These are phyloP conservation scores for Leucoraja ocellata DNA, from an alignment of 2,797 vertebrate species.

Conservation along the genomic window DNA sequence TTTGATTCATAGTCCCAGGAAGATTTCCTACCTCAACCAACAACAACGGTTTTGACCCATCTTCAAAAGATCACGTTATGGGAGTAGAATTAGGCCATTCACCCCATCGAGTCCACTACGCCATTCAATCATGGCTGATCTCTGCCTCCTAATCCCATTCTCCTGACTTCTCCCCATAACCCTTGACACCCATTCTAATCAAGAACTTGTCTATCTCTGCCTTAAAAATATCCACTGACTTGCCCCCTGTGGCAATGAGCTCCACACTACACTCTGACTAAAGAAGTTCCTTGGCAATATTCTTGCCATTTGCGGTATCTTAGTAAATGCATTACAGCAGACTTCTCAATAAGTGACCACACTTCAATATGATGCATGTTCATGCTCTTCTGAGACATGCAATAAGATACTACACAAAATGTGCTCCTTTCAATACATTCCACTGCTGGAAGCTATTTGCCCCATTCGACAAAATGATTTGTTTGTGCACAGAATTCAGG, in stretches of 20 bases:
- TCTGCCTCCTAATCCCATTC: no score
- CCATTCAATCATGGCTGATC: no score
- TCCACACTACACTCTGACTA: no score
- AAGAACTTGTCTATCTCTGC: no score
- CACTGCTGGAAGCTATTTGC: conserved; percentile 20
- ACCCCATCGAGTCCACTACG: no score
- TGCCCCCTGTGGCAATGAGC: no score
- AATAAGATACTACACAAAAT: background rate
- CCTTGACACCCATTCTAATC: no score
- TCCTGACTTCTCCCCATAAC: no score
- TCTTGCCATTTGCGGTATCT: background rate
- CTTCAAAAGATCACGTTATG: no score
- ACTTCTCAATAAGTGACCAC: background rate
- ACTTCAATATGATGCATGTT: background rate
- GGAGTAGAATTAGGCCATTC: no score
- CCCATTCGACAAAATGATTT: background rate
- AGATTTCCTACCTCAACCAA: background rate
- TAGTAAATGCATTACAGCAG: background rate
- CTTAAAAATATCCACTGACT: no score
- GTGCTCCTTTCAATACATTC: background rate
- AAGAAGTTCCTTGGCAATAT: background rate
- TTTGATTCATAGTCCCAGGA: background rate
- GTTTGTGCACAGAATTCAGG: background rate
- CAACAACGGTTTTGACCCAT: background rate
- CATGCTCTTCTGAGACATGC: background rate